phyloP scores from a whole-genome alignment of 2,113 vertebrate species.

The Ibidorhyncha struthersii region DNA sequence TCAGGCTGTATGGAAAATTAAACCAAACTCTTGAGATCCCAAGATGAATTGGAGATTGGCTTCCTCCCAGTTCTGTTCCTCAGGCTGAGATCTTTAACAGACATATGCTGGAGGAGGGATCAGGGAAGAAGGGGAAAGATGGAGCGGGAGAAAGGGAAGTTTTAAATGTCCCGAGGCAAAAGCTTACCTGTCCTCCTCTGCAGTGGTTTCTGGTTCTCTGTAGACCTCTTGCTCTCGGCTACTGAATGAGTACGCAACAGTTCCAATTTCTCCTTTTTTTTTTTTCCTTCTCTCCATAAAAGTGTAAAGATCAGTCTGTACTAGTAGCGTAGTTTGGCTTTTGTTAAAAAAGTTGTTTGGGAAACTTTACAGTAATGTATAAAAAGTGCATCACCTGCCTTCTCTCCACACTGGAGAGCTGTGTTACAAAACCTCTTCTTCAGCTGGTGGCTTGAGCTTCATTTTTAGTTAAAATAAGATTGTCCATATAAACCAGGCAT shows the following conservation, averaged over 20 bases:
- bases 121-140: background rate
- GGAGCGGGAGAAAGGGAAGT: background rate
- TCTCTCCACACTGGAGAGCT: background rate
- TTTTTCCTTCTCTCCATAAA: background rate
- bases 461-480: constrained; percentile 28
- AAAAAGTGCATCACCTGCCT: background rate
- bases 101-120: background rate
- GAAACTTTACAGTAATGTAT: background rate
- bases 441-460: background rate
- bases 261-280: background rate
- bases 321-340: background rate
- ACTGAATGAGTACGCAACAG: background rate
- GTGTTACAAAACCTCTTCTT: background rate
- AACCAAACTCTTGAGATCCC: background rate
- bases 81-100: constrained; percentile 23
- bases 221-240: background rate
- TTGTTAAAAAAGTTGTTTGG: background rate
- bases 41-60: constrained; percentile 4
- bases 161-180: background rate
- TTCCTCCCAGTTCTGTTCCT: constrained; percentile 5
- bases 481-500: background rate
- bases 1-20: background rate
- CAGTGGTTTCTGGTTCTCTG: background rate
- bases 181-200: background rate
- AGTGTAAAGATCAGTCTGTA: background rate